These are phyloP conservation scores for Cylas formicarius DNA, from an alignment of 1,140 invertebrate species.

Conservation along the genomic window DNA sequence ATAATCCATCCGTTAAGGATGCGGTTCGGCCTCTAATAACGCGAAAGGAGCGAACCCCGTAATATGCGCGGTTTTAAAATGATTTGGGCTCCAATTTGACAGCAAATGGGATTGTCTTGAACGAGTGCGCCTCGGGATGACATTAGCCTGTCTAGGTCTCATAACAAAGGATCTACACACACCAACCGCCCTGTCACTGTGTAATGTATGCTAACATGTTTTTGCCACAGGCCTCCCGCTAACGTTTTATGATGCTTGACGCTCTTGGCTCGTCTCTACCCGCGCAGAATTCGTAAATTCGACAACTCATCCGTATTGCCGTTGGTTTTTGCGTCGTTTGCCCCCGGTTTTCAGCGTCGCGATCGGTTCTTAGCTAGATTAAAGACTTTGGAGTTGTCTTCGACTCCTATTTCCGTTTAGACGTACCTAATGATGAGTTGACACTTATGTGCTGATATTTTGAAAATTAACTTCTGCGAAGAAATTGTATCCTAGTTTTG, in stretches of 20 bases:
- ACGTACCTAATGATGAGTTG: no score
- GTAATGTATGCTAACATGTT: constrained; percentile 40
- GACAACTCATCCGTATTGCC: constrained; percentile 33
- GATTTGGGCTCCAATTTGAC: constrained; percentile 38
- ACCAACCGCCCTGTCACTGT: constrained; percentile 38
- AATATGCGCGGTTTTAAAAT: constrained; percentile 35
- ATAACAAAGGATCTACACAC: constrained; percentile 30
- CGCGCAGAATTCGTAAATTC: constrained; percentile 34
- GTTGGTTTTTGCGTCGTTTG: no score
- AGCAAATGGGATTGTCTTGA: constrained; percentile 39
- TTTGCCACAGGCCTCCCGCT: constrained; percentile 33
- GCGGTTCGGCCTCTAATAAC: no score
- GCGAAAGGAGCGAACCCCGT: no score
- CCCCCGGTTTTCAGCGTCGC: no score
- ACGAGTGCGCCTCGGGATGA: constrained; percentile 38
- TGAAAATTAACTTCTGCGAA: no score
- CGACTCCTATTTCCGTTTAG: no score
- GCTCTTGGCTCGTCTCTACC: constrained; percentile 28
- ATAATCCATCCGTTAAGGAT: no score
- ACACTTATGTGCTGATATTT: no score
- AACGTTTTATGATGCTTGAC: constrained; percentile 38
- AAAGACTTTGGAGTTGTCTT: no score
- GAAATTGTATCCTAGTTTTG: no score
- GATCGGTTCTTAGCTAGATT: no score
- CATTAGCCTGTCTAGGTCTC: constrained; percentile 39